Base-by-base conservation (phyloP, 1,140 invertebrate genomes). In the Helicoverpa armigera region DNA sequence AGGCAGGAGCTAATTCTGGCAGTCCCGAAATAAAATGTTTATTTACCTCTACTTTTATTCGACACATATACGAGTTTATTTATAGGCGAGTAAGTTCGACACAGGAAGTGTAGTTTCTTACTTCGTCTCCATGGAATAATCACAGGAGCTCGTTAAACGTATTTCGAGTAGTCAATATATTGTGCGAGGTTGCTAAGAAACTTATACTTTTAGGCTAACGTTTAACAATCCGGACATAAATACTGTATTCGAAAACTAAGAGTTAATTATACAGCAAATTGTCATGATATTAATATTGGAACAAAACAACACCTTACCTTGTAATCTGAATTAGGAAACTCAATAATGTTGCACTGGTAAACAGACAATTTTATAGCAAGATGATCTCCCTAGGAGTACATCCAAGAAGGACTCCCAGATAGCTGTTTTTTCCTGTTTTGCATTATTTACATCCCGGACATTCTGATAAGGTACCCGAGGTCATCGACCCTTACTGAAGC, bases 41-140 rank as follows among this genome's bases (percentile, higher is more conserved):
- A 16, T 67, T 67, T 18, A 13, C n/a, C 23, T 23, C 23, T 23
- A 23, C 23, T 50, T 67, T 23, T 50, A 67, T 67, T 50, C 11
- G 35, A n/a, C 18, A 18, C 63, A 50, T 9, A 0, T 50, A 67
- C 48, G 10, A 11, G 63, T 18, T 12, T 67, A 67, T 65, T 65
- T 65, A 3, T 50, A 67, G 23, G 23, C 23, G 2, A 23, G 23
- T 23, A 23, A 67, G 23, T 61, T 29, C 12, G 60, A 16, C 16
- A 35, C 43, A 35, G 43, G 43, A 67, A 50, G 63, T 67, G 16
- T 67, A 67, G 14, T 67, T 67, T 35, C 35, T 35, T 35, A 35
- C 35, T 35, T 35, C 35, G 35, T 35, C 35, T 35, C 35, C 7
- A 35, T 5, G 35, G 35, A 50, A n/a, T 67, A 50, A 48, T 16